Base-by-base conservation (phyloP, 2,888 invertebrate genomes). In the Drosophila leonis region DNA sequence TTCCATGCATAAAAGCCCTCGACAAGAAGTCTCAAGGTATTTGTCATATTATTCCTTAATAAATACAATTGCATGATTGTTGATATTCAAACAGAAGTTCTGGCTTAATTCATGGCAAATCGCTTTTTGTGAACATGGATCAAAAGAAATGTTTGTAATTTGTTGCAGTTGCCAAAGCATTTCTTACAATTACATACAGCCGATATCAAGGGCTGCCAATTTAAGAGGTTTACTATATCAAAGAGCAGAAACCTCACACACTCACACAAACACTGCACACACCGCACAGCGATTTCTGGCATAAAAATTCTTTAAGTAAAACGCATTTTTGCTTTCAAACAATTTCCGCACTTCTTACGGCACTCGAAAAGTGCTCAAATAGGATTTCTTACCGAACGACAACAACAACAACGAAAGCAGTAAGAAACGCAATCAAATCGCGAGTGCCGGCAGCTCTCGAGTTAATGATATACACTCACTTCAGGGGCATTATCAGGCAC, bases 381-480 rank as follows among this genome's bases (percentile, higher is more conserved):
- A 66, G 84, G 75, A 81, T 78, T 75, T 83, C 73, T 71, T 72
- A 35, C 37, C 54, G 27, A 60, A 24, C 52, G 18, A 41, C 24
- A 48, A 20, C 18, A 75, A 27, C 6, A 13, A 5, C 39, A 24
- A 24, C 29, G 15, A 49, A 39, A 39, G 48, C 41, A 35, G 42
- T 54, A 72, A 65, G 68, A 80, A 88, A 83, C 68, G 83, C 83
- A 88, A 88, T 88, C 78, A 86, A 83, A 83, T 78, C 82, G 87
- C 84, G 74, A 88, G 88, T 83, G 82, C 81, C 78, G 75, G 71
- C 83, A 82, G 78, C 81, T 72, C 85, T 86, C 51, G 81, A 86
- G 85, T 90, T 86, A 86, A 86, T 86, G 85, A 86, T 86, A 86
- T 90, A 90, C 90, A 88, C 90, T 90, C 90, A 85, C 90, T 88